Evolutionary conservation across 2,797 vertebrate genomes (phyloP), one percentile per base, ranked within the genome.

Genomic region (Fringilla coelebs): DNA sequence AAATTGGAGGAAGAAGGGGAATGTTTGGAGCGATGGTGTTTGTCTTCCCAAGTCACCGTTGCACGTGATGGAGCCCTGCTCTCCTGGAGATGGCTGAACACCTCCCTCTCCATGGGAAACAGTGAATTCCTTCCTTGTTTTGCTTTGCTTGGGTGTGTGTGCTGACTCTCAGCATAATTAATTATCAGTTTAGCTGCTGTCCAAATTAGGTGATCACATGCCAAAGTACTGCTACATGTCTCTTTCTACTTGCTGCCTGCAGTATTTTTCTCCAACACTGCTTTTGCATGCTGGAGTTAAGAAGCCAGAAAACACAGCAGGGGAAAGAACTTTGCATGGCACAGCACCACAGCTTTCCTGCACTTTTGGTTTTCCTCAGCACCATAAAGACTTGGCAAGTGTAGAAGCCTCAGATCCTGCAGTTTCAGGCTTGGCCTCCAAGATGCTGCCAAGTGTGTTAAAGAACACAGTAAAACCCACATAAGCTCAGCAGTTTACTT

Each of bases 401-500:
- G 19, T 24, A 36, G 54, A 78, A 72, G 76, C 41, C 41, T 85
- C 61, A 55, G 54, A 74, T 15, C 17, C 61, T 78, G 49, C 82
- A 43, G 58, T 49, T 86, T 71, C 41, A 63, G 38, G 46, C 65
- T 51, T 38, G 74, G 84, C 29, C 87, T 87, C 57, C 79, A 79
- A 25, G 0, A 3, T 13, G 41, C 63, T 62, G 61, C 67, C 75
- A 77, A 67, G 67, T 5, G 16, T 48, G 19, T 66, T 89, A 70
- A 92, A 86, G 66, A 72, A 52, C 38, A 43, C 29, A 45, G 49
- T 36, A 80, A 83, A 91, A 93, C 29, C 36, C 4, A 5, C 68
- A 40, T 77, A 57, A 83, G 65, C 75, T 77, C 82, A 11, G 34
- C 9, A 88, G 67, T 74, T 94, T 55, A 73, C 85, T 89, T 95